phyloP scores from a whole-genome alignment of 1,140 invertebrate genomes.

The Aphaenogaster floridana region DNA sequence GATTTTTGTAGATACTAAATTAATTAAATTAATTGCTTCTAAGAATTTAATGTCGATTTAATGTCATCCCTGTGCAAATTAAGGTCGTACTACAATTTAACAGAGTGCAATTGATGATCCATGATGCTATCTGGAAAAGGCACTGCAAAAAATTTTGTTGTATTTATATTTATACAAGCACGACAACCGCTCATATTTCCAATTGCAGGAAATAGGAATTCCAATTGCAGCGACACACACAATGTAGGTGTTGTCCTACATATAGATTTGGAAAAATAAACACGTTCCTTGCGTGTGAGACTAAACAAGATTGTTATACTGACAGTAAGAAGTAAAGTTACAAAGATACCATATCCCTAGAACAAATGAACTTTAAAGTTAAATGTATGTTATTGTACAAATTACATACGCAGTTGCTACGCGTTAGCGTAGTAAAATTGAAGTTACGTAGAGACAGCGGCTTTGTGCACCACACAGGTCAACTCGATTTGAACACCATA shows the following conservation, averaged over 20 bases:
- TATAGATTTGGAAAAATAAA: constrained; percentile 63
- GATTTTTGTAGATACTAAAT: constrained; percentile 26
- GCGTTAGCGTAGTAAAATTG: constrained; percentile 68
- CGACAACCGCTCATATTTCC: constrained; percentile 23
- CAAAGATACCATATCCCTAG: constrained; percentile 68
- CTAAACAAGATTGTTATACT: constrained; percentile 56
- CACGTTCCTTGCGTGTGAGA: constrained; percentile 50
- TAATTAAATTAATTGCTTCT: constrained; percentile 37
- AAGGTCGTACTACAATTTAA: constrained; percentile 56
- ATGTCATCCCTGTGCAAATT: constrained; percentile 43
- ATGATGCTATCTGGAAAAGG: constrained; percentile 65
- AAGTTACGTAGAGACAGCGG: constrained; percentile 54
- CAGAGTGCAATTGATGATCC: constrained; percentile 44
- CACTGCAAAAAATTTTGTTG: constrained; percentile 64
- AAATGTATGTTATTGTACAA: constrained; percentile 48
- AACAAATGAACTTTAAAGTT: constrained; percentile 68
- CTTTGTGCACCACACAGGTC: constrained; percentile 47
- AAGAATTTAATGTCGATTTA: constrained; percentile 56
- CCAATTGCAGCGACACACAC: constrained; percentile 39
- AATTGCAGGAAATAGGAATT: constrained; percentile 43
- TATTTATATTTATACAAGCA: constrained; percentile 42
- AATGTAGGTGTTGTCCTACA: constrained; percentile 51
- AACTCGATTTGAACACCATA: constrained; percentile 55
- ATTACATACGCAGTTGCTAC: constrained; percentile 58
- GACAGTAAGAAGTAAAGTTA: constrained; percentile 40